Evolutionary conservation across 2,888 invertebrate species (phyloP).

Genomic region (Chalcis sispes): DNA sequence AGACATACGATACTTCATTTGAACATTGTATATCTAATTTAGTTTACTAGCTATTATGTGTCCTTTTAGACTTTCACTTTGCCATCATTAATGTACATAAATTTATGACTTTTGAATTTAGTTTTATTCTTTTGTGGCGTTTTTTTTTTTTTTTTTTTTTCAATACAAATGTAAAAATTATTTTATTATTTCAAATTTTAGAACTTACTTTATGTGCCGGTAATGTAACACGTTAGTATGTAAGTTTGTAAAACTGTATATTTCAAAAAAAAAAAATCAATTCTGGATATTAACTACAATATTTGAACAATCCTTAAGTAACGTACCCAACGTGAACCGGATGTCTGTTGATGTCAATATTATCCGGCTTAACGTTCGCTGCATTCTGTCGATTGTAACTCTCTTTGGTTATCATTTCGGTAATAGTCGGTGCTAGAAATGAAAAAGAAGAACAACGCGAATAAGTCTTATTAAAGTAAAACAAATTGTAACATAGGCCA

Average conservation of each 20-base stretch:
- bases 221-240: not conserved
- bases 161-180: slow-evolving; percentile 5
- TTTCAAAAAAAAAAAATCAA: not conserved
- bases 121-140: slow-evolving; percentile 32
- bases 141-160: slow-evolving; percentile 17
- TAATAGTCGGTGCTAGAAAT: slow-evolving; percentile 70
- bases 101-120: slow-evolving; percentile 40
- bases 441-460: no score
- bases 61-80: slow-evolving; percentile 47
- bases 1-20: slow-evolving; percentile 31
- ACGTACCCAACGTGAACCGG: slow-evolving; percentile 83
- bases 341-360: slow-evolving; percentile 81
- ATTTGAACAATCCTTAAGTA: slow-evolving; percentile 21
- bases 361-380: slow-evolving; percentile 80
- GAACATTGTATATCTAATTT: slow-evolving; percentile 19
- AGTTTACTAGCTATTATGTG: slow-evolving; percentile 29
- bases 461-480: no score
- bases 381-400: slow-evolving; percentile 76
- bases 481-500: no score
- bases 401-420: slow-evolving; percentile 76
- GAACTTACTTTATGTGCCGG: slow-evolving; percentile 7
- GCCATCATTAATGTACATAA: slow-evolving; percentile 23
- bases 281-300: not conserved
- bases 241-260: not conserved
- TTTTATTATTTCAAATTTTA: slow-evolving; percentile 22